Conservation (phyloP, 2,888 invertebrate species). For the Sycophila texana region DNA sequence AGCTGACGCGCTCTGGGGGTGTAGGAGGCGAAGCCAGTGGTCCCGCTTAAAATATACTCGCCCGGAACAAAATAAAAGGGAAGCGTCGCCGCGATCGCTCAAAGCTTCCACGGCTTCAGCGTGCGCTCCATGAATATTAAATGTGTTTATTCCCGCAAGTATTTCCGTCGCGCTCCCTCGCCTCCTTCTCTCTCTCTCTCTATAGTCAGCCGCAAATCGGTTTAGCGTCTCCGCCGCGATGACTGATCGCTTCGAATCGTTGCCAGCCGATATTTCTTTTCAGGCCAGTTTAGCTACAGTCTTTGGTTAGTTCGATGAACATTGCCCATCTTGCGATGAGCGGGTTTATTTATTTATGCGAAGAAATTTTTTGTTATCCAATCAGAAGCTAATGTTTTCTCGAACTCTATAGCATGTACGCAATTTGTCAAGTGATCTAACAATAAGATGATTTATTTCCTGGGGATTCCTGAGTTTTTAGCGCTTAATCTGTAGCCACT, state of each 20-base stretch:
- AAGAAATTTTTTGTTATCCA: too few species aligned
- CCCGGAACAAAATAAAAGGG: conserved; percentile 31
- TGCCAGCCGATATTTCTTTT: conserved; percentile 32
- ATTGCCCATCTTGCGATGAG: too few species aligned
- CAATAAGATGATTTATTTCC: too few species aligned
- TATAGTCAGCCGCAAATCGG: conserved; percentile 35
- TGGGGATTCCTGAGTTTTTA: too few species aligned
- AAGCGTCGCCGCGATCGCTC: conserved; percentile 45
- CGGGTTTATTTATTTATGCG: too few species aligned
- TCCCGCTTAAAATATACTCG: not conserved
- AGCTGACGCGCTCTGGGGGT: not conserved
- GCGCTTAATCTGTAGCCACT: too few species aligned
- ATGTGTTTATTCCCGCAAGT: conserved; percentile 51
- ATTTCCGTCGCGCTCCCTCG: conserved; percentile 27
- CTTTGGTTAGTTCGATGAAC: not conserved
- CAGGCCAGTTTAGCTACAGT: conserved; percentile 31
- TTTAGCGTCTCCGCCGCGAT: conserved; percentile 42
- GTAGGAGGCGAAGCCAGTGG: not conserved
- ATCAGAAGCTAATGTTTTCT: too few species aligned
- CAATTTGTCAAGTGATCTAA: too few species aligned
- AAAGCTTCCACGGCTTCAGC: conserved; percentile 8
- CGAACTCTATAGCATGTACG: too few species aligned
- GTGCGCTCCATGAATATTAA: conserved; percentile 53
- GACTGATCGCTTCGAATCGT: conserved; percentile 38
- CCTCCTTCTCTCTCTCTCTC: not conserved